Base-by-base conservation (phyloP, 2,888 invertebrate genomes). In the Luffia ferchaultella region DNA sequence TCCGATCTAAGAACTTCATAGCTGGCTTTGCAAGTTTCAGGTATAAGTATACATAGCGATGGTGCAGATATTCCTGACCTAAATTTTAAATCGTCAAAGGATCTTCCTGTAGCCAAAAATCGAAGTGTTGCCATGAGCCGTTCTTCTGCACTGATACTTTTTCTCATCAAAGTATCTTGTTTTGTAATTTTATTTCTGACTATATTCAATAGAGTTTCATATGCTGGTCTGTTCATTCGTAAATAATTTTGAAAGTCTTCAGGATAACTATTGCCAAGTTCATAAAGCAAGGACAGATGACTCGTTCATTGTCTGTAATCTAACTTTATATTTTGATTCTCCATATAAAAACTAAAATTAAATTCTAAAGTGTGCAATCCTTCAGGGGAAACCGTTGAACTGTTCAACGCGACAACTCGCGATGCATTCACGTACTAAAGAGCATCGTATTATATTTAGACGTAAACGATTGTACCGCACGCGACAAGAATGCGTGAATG, bases 21-120 rank as follows among this genome's bases (percentile, higher is more conserved):
- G 12, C 3, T 30, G 30, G 30, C 30, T 30, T 30, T 30, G 30
- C 30, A 30, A 7, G 30, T 30, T 30, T 30, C 30, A 7, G 30
- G 30, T 30, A 30, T 12, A 30, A 30, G 30, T 30, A 30, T 30
- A 30, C 30, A 7, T 30, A 30, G 12, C 12, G 30, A 30, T 30
- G 49, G 52, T 30, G 46, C 42, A 18, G 54, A 55, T 44, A 55
- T 54, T 19, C 50, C 18, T 15, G 53, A 48, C 9, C 50, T 48
- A 51, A 47, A 56, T 51, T 49, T 53, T 12, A 55, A 16, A 50
- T 51, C 41, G 48, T 65, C 62, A 55, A 62, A 64, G 44, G 57
- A 57, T 49, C 60, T 59, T 48, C 64, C 63, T 50, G 62, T 61
- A 50, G 58, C 59, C 50, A 62, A 55, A 56, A 60, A 62, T 55